Percentiles rank a stretch among this genome's conserved stretches.
These are phyloP conservation scores for Macroramphosus scolopax DNA, from an alignment of 2,797 vertebrate genomes.

Conservation along the genomic window DNA sequence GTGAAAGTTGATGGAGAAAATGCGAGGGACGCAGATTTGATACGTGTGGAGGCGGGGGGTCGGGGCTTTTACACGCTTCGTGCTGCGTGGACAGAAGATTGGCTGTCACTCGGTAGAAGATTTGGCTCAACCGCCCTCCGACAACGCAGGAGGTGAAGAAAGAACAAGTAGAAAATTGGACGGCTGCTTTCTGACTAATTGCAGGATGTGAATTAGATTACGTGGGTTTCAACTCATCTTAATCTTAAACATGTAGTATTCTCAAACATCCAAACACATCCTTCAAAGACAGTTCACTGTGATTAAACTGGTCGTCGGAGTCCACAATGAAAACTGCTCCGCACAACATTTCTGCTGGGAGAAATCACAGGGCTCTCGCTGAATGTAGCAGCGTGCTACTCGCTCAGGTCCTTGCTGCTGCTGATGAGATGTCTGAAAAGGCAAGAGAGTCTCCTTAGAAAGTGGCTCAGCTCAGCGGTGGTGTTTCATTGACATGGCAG, in stretches of 20 bases:
- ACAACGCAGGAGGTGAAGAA: constrained; percentile 67
- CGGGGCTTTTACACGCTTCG: constrained; percentile 66
- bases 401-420: constrained; percentile 3
- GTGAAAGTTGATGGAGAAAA: constrained; percentile 62
- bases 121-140: constrained; percentile 67
- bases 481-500: constrained; percentile 55
- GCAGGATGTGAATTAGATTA: constrained; percentile 42
- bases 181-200: constrained; percentile 68
- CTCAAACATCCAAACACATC: too few species aligned
- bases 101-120: constrained; percentile 60
- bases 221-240: constrained; percentile 48
- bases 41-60: constrained; percentile 56
- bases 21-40: constrained; percentile 52
- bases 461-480: constrained; percentile 45
- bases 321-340: constrained; percentile 7
- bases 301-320: too few species aligned
- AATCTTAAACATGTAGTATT: constrained; percentile 10
- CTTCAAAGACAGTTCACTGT: too few species aligned
- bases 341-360: constrained; percentile 6
- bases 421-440: constrained; percentile 38
- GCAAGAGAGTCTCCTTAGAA: constrained; percentile 38
- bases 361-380: constrained; percentile 23
- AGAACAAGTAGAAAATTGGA: constrained; percentile 61
- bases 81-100: constrained; percentile 72
- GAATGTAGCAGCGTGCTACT: too few species aligned